phyloP scores from a whole-genome alignment of 2,888 invertebrate species.

The Meghimatium bilineatum region DNA sequence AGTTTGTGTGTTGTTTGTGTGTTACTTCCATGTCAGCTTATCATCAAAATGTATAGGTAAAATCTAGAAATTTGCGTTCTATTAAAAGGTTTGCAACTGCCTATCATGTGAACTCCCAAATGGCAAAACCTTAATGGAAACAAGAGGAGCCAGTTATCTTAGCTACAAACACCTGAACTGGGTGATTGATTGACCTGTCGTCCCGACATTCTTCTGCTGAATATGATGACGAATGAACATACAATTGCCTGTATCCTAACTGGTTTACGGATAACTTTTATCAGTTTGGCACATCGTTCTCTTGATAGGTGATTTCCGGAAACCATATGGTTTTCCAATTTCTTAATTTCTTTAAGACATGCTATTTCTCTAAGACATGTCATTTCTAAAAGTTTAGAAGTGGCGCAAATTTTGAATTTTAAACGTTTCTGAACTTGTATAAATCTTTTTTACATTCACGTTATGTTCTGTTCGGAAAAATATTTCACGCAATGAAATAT shows the following conservation, averaged over 20 bases:
- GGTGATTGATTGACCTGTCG: not conserved
- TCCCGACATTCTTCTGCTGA: not conserved
- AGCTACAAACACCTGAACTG: conserved; percentile 8
- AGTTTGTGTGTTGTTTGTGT: too few relatives aligned
- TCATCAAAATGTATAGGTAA: too few relatives aligned
- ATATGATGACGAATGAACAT: conserved; percentile 6
- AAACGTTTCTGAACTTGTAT: too few relatives aligned
- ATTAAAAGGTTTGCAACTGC: not conserved
- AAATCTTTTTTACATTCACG: too few relatives aligned
- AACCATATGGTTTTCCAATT: not conserved
- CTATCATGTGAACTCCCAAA: not conserved
- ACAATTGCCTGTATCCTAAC: not conserved
- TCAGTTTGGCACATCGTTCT: not conserved
- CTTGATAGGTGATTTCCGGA: not conserved
- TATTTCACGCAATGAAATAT: too few relatives aligned
- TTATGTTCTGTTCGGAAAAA: too few relatives aligned
- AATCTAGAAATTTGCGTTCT: not conserved
- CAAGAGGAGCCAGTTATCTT: not conserved
- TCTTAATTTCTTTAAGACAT: too few relatives aligned
- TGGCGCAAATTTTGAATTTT: too few relatives aligned
- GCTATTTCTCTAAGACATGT: too few relatives aligned
- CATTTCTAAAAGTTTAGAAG: too few relatives aligned
- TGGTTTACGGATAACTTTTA: not conserved
- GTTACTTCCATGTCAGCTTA: too few relatives aligned
- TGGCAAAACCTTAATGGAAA: not conserved